Base-by-base conservation (phyloP, 2,888 invertebrate species). In the Octodonta nipae region DNA sequence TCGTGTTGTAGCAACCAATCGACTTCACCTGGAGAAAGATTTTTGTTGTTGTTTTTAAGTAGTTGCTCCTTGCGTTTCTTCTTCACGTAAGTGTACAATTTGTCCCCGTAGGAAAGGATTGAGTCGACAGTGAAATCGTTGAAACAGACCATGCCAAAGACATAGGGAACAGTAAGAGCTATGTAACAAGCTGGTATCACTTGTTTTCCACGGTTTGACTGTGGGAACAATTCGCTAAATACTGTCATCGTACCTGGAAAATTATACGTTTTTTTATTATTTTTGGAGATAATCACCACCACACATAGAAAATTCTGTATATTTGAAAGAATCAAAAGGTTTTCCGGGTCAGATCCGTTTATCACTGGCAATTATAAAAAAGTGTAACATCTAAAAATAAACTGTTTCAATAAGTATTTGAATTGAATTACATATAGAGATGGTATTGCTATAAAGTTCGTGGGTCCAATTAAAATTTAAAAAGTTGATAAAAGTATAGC, bases 81-180 rank as follows among this genome's bases (percentile, higher is more conserved):
- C 25, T 64, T 45, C 0, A 70, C 66, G 46, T 64, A 60, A 0
- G 68, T 68, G 47, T 73, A 68, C 3, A 78, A 51, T 0, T 69
- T 51, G 52, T 78, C 76, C 0, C 78, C 78, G 37, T 76, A 75
- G 42, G 70, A 71, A 6, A 78, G 46, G 3, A 76, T 61, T 1
- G 68, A 65, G 51, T 77, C 74, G 3, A 78, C 50, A 1, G 75
- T 56, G 1, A 59, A 51, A 1, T 68, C 53, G 30, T 70, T 71
- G 70, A 75, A 78, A 37, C 66, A 63, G 0, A 58, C 51, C 26
- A 71, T 63, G 0, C 68, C 68, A 44, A 73, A 75, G 1, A 74
- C 64, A 28, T 64, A 56, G 0, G 70, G 68, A 2, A 75, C 70
- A 0, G 70, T 71, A 5, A 77, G 62, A 0, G 73, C 73, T 44